phyloP scores from a whole-genome alignment of 2,113 vertebrate species.

The Myiopsitta monachus region DNA sequence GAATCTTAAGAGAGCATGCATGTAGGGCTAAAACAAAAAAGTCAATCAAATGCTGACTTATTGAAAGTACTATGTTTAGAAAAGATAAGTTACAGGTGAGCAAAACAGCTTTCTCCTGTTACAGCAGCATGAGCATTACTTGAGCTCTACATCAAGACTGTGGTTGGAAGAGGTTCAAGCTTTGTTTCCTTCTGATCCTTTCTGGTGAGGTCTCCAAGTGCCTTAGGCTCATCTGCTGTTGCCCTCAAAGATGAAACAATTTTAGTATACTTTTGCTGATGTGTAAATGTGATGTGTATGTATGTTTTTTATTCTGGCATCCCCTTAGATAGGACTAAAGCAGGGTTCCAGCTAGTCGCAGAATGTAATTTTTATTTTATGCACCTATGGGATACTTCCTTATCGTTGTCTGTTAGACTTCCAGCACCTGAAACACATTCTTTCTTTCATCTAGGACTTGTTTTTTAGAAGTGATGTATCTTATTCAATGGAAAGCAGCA shows the following conservation, averaged over 20 bases:
- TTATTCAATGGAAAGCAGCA: background rate
- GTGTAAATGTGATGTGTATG: too few relatives aligned
- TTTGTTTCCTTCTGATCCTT: background rate
- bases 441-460: background rate
- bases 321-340: background rate
- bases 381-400: background rate
- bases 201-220: background rate
- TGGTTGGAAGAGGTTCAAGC: background rate
- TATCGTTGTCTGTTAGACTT: background rate
- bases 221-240: background rate
- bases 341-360: background rate
- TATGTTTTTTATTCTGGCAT: rapidly evolving
- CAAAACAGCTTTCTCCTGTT: background rate
- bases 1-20: background rate
- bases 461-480: background rate
- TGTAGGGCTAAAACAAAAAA: background rate
- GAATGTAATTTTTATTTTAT: background rate
- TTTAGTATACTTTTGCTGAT: background rate
- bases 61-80: background rate
- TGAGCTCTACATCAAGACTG: background rate
- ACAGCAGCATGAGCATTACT: rapidly evolving
- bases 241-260: background rate
- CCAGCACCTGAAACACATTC: background rate
- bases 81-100: background rate
- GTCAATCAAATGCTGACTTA: background rate